Percentiles rank a stretch among this genome's conserved stretches.
Evolutionary conservation across 92 coral and sea anemone genomes (phyloP).

Genomic region (Metridium senile): DNA sequence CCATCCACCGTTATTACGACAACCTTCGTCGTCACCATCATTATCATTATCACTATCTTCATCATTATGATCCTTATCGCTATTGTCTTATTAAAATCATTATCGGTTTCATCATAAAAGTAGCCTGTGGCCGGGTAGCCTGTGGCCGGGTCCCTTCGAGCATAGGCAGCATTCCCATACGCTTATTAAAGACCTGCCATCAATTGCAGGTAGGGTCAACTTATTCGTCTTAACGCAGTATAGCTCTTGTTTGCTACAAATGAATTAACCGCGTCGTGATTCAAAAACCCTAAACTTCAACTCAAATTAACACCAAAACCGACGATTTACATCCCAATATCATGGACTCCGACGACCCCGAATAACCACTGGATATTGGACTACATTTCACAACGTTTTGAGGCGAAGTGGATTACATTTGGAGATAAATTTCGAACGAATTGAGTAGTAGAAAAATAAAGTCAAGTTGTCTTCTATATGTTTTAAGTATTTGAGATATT

Average conservation of each 20-base stretch:
- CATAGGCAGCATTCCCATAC: background rate
- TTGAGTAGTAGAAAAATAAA: too few species aligned
- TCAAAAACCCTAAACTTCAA: background rate
- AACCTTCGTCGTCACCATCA: background rate
- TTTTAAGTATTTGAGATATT: too few species aligned
- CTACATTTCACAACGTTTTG: too few species aligned
- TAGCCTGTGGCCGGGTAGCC: too few species aligned
- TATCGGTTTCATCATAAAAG: too few species aligned
- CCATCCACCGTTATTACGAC: background rate
- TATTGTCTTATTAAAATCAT: too few species aligned
- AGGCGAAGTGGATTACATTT: too few species aligned
- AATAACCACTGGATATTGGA: too few species aligned
- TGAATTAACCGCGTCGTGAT: background rate
- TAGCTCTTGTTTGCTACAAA: background rate
- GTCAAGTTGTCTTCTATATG: too few species aligned
- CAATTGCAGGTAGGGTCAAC: background rate
- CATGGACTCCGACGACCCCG: background rate
- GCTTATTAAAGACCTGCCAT: background rate
- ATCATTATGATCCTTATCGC: background rate
- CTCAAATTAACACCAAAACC: background rate
- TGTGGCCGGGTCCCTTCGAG: too few species aligned
- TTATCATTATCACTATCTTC: background rate
- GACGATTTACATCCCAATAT: background rate
- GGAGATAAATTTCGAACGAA: too few species aligned
- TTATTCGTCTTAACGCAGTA: background rate